These are phyloP conservation scores for Tinea pellionella DNA, from an alignment of 2,888 invertebrate species.

Conservation along the genomic window DNA sequence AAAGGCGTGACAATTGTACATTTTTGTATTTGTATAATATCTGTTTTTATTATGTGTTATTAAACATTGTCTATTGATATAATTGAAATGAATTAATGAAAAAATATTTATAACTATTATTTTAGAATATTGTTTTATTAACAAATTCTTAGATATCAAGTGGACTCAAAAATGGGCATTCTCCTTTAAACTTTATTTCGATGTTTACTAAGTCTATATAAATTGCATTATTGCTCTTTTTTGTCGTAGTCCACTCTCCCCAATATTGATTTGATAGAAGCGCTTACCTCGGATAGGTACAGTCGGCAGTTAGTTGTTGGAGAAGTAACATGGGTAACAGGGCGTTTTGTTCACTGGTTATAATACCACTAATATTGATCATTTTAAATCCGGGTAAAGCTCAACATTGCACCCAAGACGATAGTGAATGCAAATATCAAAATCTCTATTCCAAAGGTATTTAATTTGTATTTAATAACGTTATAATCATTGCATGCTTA, in stretches of 20 bases:
- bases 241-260: constrained; percentile 12
- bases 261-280: constrained; percentile 42
- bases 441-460: constrained; percentile 6
- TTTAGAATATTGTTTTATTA: too few species aligned
- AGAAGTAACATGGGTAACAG: constrained; percentile 37
- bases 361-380: constrained; percentile 17
- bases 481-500: too few species aligned
- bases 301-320: constrained; percentile 34
- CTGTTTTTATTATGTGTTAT: too few species aligned
- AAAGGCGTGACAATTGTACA: too few species aligned
- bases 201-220: too few species aligned
- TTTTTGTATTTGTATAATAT: too few species aligned
- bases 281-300: constrained; percentile 21
- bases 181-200: too few species aligned
- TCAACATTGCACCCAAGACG: neutral
- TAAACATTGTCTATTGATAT: too few species aligned
- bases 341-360: constrained; percentile 31
- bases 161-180: too few species aligned
- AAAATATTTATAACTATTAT: too few species aligned
- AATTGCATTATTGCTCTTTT: neutral
- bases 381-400: neutral
- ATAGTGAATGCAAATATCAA: neutral
- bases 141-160: too few species aligned
- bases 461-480: neutral
- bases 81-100: too few species aligned